Conservation (phyloP, 30 jellyfish, hydroid and myxozoan species). For the Catostylus mosaicus region DNA sequence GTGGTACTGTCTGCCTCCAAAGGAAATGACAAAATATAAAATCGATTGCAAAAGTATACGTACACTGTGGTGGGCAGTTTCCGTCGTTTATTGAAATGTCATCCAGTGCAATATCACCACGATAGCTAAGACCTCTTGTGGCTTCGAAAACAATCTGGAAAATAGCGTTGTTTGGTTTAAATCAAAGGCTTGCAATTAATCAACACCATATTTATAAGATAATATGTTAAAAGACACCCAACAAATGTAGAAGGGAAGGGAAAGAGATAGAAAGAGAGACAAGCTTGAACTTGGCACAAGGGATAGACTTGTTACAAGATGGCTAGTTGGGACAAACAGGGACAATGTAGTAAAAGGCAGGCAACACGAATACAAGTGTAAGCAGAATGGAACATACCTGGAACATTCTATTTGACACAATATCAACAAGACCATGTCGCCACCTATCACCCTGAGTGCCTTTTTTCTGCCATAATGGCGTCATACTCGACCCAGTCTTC, state of each 20-base stretch:
- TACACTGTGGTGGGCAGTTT: slow-evolving; percentile 92
- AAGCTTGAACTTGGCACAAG: neutral
- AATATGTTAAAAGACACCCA: too few relatives aligned
- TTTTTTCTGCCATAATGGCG: slow-evolving; percentile 79
- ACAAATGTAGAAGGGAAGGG: neutral
- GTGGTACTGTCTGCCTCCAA: too few relatives aligned
- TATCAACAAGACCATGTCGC: slow-evolving; percentile 84
- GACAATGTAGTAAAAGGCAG: neutral
- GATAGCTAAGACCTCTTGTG: slow-evolving; percentile 73
- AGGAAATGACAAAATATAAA: neutral
- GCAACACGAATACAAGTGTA: neutral
- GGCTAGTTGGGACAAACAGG: neutral
- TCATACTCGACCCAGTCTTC: slow-evolving; percentile 69
- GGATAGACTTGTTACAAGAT: neutral
- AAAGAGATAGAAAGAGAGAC: neutral
- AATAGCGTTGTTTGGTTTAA: neutral
- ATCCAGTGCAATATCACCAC: slow-evolving; percentile 94
- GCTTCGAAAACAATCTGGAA: slow-evolving; percentile 81
- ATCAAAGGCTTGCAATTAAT: neutral
- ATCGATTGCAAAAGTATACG: too few relatives aligned
- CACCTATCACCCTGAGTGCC: slow-evolving; percentile 97
- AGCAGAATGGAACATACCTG: slow-evolving; percentile 59
- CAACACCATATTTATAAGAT: neutral
- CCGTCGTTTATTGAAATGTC: slow-evolving; percentile 80
- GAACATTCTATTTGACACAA: slow-evolving; percentile 81